Base-by-base conservation (phyloP, 2,797 vertebrate species). In the Notolabrus celidotus region DNA sequence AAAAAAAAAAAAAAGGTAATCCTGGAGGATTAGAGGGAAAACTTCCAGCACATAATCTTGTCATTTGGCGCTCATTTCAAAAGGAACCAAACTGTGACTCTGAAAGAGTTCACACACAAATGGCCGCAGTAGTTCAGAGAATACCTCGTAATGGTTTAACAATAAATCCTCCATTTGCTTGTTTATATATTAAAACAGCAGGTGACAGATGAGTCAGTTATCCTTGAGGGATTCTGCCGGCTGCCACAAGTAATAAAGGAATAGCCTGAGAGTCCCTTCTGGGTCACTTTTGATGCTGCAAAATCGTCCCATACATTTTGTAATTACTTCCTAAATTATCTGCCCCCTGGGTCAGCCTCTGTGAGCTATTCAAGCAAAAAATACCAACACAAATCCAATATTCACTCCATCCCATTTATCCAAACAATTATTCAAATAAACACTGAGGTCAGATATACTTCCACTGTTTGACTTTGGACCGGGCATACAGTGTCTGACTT, bases 11-110 rank as follows among this genome's bases (percentile, higher is more conserved):
- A 47, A 17, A 52, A 33, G n/a, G 67, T 86, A 87, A 88, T 89
- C 89, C 78, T 47, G 17, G n/a, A 71, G 86, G 88, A 90, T 89
- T 84, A 87, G 47, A 50, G 73, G 64, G 19, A 77, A 84, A 83
- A 75, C 41, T 79, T 83, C 33, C 63, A 87, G 62, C 39, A 50
- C 55, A 50, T 88, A 85, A 90, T 86, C 84, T 85, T 77, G 74
- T 86, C 74, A 90, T 83, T 86, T 88, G 68, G 79, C 64, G 36
- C 69, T 77, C 38, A 27, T 68, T 69, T 81, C 58, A 85, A 66
- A 22, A 62, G 31, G 61, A 74, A 53, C 20, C 57, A 43, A 46
- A 29, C 20, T 33, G 75, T 11, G 50, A 80, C 39, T 47, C 10
- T 45, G 57, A 41, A 38, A 10, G 15, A 47, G 23, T 25, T 47